Percentiles rank a stretch among this genome's conserved stretches.
These are phyloP conservation scores for Champsocephalus esox DNA, from an alignment of 2,797 vertebrate genomes.

Conservation along the genomic window DNA sequence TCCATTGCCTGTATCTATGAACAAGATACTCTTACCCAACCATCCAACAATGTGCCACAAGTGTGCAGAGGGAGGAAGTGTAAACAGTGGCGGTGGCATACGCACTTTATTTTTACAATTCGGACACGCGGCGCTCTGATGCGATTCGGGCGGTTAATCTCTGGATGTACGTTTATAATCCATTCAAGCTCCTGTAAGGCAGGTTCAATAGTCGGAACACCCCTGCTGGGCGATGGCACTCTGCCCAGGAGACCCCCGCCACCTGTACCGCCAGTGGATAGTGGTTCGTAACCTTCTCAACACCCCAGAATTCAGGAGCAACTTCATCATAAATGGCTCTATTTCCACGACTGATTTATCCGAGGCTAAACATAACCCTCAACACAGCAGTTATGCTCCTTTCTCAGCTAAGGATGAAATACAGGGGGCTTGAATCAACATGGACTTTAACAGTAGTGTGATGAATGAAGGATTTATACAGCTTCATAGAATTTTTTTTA, in stretches of 20 bases:
- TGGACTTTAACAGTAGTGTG: slow-evolving; percentile 57
- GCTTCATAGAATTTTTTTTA: slow-evolving; percentile 28
- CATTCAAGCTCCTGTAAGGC: slow-evolving; percentile 59
- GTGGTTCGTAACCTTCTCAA: slow-evolving; percentile 67
- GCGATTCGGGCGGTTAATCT: slow-evolving; percentile 56
- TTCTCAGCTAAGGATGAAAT: slow-evolving; percentile 67
- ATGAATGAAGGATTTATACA: slow-evolving; percentile 71
- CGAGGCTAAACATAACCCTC: slow-evolving; percentile 45
- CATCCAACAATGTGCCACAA: slow-evolving; percentile 65
- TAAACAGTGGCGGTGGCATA: slow-evolving; percentile 65
- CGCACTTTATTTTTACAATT: slow-evolving; percentile 78
- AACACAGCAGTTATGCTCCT: slow-evolving; percentile 30
- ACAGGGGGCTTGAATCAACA: slow-evolving; percentile 67
- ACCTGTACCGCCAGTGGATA: slow-evolving; percentile 32
- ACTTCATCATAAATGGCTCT: slow-evolving; percentile 46
- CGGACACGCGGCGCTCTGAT: slow-evolving; percentile 63
- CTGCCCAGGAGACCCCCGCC: slow-evolving; percentile 46
- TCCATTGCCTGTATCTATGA: slow-evolving; percentile 55
- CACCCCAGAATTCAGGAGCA: slow-evolving; percentile 43
- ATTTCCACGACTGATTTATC: slow-evolving; percentile 62
- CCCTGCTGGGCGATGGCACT: slow-evolving; percentile 47
- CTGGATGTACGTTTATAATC: slow-evolving; percentile 66
- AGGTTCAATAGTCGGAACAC: slow-evolving; percentile 50
- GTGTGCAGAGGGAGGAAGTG: slow-evolving; percentile 59
- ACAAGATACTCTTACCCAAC: slow-evolving; percentile 65